phyloP scores from a whole-genome alignment of 2,888 invertebrate species.

The Nemapogon koenigi region DNA sequence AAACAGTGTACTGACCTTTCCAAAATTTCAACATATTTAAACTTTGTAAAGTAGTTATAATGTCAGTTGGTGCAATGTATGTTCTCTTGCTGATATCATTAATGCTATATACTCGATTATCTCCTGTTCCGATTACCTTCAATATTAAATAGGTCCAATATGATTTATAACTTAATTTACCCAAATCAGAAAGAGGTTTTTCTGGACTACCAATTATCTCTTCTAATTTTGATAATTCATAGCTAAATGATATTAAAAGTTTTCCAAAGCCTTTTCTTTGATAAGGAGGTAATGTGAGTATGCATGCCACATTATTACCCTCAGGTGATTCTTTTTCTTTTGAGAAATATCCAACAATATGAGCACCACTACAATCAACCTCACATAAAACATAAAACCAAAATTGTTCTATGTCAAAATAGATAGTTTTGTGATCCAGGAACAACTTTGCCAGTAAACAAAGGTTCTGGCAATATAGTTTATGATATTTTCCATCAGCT shows the following conservation, averaged over 20 bases:
- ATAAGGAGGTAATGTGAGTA: slow-evolving; percentile 87
- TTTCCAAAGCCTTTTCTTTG: slow-evolving; percentile 92
- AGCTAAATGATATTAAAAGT: slow-evolving; percentile 87
- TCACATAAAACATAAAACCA: slow-evolving; percentile 88
- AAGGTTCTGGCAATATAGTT: slow-evolving; percentile 90
- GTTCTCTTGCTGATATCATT: too few relatives aligned
- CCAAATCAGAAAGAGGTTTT: slow-evolving; percentile 88
- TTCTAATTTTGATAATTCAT: slow-evolving; percentile 85
- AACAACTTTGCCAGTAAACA: slow-evolving; percentile 89
- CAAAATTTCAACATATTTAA: too few relatives aligned
- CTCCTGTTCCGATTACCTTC: slow-evolving; percentile 87
- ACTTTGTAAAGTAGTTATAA: too few relatives aligned
- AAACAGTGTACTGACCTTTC: too few relatives aligned
- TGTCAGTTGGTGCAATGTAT: too few relatives aligned
- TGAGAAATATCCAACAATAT: slow-evolving; percentile 91
- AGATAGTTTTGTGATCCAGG: slow-evolving; percentile 89
- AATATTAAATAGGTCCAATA: slow-evolving; percentile 92
- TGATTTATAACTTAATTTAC: slow-evolving; percentile 86
- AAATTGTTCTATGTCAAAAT: slow-evolving; percentile 92
- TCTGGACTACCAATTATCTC: slow-evolving; percentile 88
- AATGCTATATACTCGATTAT: too few relatives aligned
- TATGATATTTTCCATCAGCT: slow-evolving; percentile 87
- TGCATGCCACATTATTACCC: slow-evolving; percentile 85
- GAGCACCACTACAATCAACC: slow-evolving; percentile 83
- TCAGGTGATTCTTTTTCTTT: slow-evolving; percentile 93